Evolutionary conservation across 2,888 invertebrate genomes (phyloP).

Genomic region (Serripes groenlandicus): DNA sequence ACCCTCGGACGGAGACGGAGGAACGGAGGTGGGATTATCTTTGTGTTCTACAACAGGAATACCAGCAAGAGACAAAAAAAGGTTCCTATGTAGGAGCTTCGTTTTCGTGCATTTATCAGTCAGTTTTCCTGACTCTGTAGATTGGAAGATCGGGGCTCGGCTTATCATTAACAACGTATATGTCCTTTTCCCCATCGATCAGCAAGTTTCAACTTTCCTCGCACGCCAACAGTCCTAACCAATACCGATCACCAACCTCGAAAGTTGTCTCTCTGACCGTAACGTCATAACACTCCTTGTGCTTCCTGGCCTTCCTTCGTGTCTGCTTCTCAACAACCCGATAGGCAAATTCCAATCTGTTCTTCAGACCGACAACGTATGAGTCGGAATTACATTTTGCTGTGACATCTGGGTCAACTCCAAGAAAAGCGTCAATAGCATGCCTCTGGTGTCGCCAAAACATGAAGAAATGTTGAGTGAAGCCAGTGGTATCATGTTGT

Average conservation of each 20-base stretch:
- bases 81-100: neutral
- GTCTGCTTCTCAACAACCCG: neutral
- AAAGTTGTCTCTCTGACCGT: neutral
- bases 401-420: neutral
- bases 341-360: neutral
- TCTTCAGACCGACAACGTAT: neutral
- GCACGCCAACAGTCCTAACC: neutral
- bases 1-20: too few species aligned
- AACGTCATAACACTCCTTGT: neutral
- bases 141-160: neutral
- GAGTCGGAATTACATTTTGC: neutral
- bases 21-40: too few species aligned
- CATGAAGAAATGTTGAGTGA: neutral
- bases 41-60: too few species aligned
- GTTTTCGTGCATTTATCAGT: neutral
- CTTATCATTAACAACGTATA: neutral
- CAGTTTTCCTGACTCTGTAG: neutral
- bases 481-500: neutral
- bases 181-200: neutral
- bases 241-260: neutral
- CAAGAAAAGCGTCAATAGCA: neutral
- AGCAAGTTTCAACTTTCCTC: neutral
- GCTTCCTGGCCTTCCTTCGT: neutral
- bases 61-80: neutral
- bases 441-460: neutral